Evolutionary conservation across 2,888 invertebrate genomes (phyloP).

Genomic region (Coelopa pilipes): DNA sequence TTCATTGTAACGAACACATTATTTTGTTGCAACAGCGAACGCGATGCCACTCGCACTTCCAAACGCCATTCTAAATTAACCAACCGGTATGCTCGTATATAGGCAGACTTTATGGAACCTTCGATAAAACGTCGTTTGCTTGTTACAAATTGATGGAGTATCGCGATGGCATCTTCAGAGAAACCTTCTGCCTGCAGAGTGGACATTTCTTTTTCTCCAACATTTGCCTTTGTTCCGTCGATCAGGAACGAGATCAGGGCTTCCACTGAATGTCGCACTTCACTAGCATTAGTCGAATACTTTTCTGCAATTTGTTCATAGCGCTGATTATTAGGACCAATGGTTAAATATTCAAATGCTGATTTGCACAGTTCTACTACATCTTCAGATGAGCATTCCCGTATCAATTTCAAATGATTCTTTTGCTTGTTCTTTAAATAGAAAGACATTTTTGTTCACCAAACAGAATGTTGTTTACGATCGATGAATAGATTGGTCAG

Average conservation of each 20-base stretch:
- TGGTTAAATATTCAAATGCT: constrained; percentile 72
- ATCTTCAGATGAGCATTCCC: constrained; percentile 70
- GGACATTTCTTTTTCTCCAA: constrained; percentile 60
- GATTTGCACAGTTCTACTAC: constrained; percentile 74
- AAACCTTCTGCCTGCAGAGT: constrained; percentile 51
- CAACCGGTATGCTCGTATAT: constrained; percentile 59
- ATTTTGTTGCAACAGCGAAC: constrained; percentile 71
- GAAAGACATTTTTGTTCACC: constrained; percentile 48
- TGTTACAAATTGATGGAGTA: constrained; percentile 61
- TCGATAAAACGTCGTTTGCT: constrained; percentile 62
- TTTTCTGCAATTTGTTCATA: constrained; percentile 68
- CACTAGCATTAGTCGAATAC: constrained; percentile 67
- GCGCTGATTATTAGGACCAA: constrained; percentile 71
- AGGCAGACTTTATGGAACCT: constrained; percentile 62
- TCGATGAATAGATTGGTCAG: too few species aligned
- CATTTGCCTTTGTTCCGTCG: constrained; percentile 77
- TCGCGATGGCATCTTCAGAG: constrained; percentile 55
- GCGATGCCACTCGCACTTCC: constrained; percentile 73
- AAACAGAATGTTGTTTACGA: too few species aligned
- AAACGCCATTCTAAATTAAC: constrained; percentile 75
- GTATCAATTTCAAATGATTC: constrained; percentile 70
- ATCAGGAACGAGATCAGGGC: constrained; percentile 79
- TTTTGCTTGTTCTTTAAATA: constrained; percentile 70
- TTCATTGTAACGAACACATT: constrained; percentile 73
- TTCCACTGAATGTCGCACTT: constrained; percentile 72